Evolutionary conservation across 1,140 invertebrate genomes (phyloP), one percentile per base, ranked within the genome.

Genomic region (Procambarus virginalis): DNA sequence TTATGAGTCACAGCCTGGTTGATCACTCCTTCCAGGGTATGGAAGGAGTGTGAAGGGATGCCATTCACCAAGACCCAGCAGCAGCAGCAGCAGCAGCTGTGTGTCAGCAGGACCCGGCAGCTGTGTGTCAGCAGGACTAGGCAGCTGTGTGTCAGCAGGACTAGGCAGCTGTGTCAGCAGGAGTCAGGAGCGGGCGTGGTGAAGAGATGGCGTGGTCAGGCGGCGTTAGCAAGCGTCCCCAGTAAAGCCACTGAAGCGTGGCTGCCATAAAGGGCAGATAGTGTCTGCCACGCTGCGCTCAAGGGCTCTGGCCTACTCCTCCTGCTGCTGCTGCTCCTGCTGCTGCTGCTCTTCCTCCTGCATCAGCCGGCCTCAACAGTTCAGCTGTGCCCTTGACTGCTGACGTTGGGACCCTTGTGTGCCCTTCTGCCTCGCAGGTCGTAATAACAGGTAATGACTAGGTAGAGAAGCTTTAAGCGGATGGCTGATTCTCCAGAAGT

Each of bases 201-300:
- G 48, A 17, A 46, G 73, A n/a, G 84, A n/a, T 17, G 75, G 73
- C 51, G 84, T 81, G 86, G 78, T 81, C 60, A 88, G 64, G 48
- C 46, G 82, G 78, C 78, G 78, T 88, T 81, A 88, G 78, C 77
- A 88, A 68, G 77, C 48, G 48, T 81, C 86, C 78, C 86, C 86
- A 82, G 86, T 88, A 88, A 81, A 88, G 78, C 22, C 86, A 88
- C 60, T 88, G 78, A 64, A 88, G 78, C 86, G 86, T 88, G 68
- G 86, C 64, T 20, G 79, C 86, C 49, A 75, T 88, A 81, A 88
- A 88, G 86, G n/a, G 78, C 86, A 81, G 46, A 73, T 34, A 85
- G 73, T 45, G 84, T n/a, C n/a, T n/a, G n/a, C n/a, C n/a, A n/a
- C n/a, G 60, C 73, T 58, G 45, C 73, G 49, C 49, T 58, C 75